Evolutionary conservation across 53 echinoderm and acorn worm genomes (phyloP).

Genomic region (Holothuria scabra): DNA sequence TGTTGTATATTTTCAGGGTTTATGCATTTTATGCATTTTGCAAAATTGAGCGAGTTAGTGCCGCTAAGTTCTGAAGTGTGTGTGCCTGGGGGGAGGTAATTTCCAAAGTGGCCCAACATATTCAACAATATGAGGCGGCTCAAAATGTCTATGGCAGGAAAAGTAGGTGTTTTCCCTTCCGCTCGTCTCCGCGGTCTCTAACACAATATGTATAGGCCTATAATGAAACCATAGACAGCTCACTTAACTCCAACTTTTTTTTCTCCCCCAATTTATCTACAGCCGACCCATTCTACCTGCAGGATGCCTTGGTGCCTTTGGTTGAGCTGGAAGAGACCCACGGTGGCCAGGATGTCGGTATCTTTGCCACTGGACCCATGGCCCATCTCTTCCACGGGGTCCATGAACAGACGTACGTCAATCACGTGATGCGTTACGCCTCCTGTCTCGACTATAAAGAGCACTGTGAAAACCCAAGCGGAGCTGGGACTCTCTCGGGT

Average conservation of each 20-base stretch:
- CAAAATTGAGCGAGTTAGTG: no score
- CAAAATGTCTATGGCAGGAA: no score
- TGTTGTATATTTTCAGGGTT: no score
- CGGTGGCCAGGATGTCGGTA: conserved; percentile 80
- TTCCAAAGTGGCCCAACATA: no score
- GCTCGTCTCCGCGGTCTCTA: no score
- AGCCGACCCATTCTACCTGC: conserved; percentile 46
- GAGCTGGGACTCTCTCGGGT: background rate
- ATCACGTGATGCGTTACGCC: conserved; percentile 79
- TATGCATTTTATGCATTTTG: no score
- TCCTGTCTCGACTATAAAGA: conserved; percentile 65
- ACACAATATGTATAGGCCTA: no score
- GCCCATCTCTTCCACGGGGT: conserved; percentile 81
- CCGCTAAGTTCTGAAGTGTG: no score
- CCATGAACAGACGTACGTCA: conserved; percentile 83
- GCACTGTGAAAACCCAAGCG: conserved; percentile 48
- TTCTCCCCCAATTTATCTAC: background rate
- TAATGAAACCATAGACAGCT: no score
- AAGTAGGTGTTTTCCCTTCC: no score
- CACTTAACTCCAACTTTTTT: background rate
- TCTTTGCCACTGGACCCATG: conserved; percentile 85
- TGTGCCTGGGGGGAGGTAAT: no score
- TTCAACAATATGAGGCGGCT: no score
- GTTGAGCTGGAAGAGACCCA: conserved; percentile 61
- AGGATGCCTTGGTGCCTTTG: conserved; percentile 56